Evolutionary conservation across 2,113 vertebrate species (phyloP).

Genomic region (Micronycteris hirsuta): DNA sequence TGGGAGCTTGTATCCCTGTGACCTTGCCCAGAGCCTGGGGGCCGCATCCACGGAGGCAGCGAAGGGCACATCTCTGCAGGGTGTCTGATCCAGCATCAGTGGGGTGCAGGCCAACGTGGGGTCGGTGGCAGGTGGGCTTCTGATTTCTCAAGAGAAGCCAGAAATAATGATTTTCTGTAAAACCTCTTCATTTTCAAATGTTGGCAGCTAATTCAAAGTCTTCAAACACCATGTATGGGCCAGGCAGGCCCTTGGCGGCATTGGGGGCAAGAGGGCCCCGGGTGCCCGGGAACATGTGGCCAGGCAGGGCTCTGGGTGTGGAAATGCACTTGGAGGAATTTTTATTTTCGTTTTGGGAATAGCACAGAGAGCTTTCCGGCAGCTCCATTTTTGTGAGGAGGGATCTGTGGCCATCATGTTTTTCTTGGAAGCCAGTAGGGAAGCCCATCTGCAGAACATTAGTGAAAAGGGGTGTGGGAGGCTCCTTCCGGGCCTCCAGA

Average conservation of each 20-base stretch:
- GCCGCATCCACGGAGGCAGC: too few species aligned
- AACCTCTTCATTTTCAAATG: constrained; percentile 28
- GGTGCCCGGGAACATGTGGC: background rate
- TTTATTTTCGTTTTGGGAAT: constrained; percentile 74
- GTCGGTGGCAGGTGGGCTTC: background rate
- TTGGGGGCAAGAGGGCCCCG: accelerated
- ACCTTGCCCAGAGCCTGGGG: background rate
- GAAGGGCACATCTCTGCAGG: background rate
- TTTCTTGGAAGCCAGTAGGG: constrained; percentile 77
- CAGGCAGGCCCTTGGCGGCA: background rate
- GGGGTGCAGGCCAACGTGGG: background rate
- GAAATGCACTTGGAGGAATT: constrained; percentile 70
- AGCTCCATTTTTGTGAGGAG: constrained; percentile 72
- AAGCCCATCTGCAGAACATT: constrained; percentile 78
- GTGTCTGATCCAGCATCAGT: background rate
- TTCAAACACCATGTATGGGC: background rate
- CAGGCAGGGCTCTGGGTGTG: background rate
- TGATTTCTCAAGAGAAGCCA: background rate
- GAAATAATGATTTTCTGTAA: constrained; percentile 25
- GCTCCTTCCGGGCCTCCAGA: constrained; percentile 52
- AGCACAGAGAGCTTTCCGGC: constrained; percentile 68
- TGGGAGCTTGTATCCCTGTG: accelerated
- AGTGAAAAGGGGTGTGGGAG: background rate
- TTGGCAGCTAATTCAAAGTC: background rate
- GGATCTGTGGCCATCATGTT: constrained; percentile 69